These are phyloP conservation scores for Ramphastos sulfuratus DNA, from an alignment of 2,113 vertebrate genomes.

Conservation along the genomic window DNA sequence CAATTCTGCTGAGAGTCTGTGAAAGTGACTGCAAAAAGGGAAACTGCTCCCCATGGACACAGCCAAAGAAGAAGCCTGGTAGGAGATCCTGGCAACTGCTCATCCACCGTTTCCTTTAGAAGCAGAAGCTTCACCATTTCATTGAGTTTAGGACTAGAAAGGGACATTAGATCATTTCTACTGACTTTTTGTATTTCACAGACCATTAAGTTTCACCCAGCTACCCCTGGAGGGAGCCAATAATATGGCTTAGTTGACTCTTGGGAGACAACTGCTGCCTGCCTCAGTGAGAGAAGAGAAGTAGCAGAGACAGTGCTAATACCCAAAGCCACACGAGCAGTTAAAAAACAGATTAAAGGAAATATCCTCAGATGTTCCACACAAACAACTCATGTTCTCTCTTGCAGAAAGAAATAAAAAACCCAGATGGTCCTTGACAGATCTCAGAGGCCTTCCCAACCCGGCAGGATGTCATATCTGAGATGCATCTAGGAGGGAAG, in stretches of 20 bases:
- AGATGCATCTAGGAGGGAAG: not conserved
- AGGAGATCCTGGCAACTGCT: slow-evolving; percentile 34
- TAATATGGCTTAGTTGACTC: slow-evolving; percentile 27
- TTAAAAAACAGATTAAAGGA: not conserved
- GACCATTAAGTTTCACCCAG: slow-evolving; percentile 52
- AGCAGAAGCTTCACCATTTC: slow-evolving; percentile 47
- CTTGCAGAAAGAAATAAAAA: not conserved
- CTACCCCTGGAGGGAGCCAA: slow-evolving; percentile 44
- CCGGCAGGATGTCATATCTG: not conserved
- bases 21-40: not conserved
- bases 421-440: not conserved
- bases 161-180: slow-evolving; percentile 58
- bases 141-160: slow-evolving; percentile 50
- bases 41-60: slow-evolving; percentile 6
- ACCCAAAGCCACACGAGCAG: not conserved
- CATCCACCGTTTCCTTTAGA: slow-evolving; percentile 24
- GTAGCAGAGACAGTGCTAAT: not conserved
- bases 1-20: not conserved
- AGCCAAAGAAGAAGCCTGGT: slow-evolving; percentile 3
- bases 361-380: slow-evolving; percentile 42
- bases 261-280: not conserved
- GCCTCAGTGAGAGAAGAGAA: slow-evolving; percentile 5
- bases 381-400: not conserved
- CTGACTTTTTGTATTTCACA: slow-evolving; percentile 54
- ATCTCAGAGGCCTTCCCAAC: not conserved